Evolutionary conservation across 1,140 invertebrate genomes (phyloP), one percentile per base, ranked within the genome.

Genomic region (Palaemon carinicauda): DNA sequence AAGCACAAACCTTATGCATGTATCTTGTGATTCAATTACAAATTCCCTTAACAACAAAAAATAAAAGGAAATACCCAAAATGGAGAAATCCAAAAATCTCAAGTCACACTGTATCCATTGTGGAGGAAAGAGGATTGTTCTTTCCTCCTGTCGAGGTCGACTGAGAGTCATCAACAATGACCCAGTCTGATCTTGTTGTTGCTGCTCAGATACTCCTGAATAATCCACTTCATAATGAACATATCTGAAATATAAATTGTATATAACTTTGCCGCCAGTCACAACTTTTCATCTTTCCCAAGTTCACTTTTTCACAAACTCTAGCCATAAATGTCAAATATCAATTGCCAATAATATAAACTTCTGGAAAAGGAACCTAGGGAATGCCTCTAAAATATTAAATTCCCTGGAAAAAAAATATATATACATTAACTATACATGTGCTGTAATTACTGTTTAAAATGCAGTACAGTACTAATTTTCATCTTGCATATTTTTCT

Each of bases 101-200:
- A 99, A 93, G 92, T 99, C 98, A 92, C 98, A 99, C 90, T 99
- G 97, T 80, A 99, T 96, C 98, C 98, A 99, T 91, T 99, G 96
- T 0, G 96, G 95, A 0, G 96, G 96, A 90, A 96, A 96, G 0
- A 98, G 91, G 0, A 95, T 88, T 12, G 89, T 89, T 12, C 88
- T 54, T 24, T 90, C 89, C 95, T 17, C 85, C 14, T 60, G 73
- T n/a, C 88, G 74, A 41, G 85, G 85, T 3, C 84, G 88, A 3
- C 53, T 56, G 24, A 71, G 24, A 24, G 84, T 83, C 79, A 86
- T 51, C 29, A 65, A 74, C 33, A 87, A 71, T 33, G 69, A 78
- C 65, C 52, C 29, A 33, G 24, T 81, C 60, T 78, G 54, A 14
- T 89, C 81, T 53, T 31, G 82, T 56, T 50, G 84, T 80, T 75